phyloP scores from a whole-genome alignment of 1,140 invertebrate species.

The Lepidurus arcticus region DNA sequence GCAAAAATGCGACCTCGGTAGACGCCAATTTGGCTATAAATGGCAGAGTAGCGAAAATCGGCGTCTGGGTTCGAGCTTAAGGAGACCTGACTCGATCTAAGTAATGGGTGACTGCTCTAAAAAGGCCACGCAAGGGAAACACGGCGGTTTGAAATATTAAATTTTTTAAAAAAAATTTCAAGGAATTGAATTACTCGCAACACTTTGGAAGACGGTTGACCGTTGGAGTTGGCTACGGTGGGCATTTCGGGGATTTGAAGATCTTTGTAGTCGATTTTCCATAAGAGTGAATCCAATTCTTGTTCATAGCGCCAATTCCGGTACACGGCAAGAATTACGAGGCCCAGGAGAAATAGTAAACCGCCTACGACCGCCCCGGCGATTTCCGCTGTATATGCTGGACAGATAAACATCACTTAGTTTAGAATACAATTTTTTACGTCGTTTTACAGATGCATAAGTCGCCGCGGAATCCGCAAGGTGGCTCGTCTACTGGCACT shows the following conservation, averaged over 20 bases:
- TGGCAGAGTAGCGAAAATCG: constrained; percentile 75
- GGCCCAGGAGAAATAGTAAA: constrained; percentile 59
- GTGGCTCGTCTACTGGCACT: constrained; percentile 86
- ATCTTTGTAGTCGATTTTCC: constrained; percentile 92
- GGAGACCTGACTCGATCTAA: constrained; percentile 77
- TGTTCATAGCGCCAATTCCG: constrained; percentile 93
- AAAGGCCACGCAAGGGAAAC: constrained; percentile 7
- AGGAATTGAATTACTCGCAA: not conserved
- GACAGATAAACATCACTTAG: constrained; percentile 37
- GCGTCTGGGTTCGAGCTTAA: constrained; percentile 76
- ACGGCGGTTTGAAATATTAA: not conserved
- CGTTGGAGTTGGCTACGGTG: not conserved
- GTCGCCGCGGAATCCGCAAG: constrained; percentile 84
- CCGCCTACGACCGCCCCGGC: constrained; percentile 69
- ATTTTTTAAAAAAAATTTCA: not conserved
- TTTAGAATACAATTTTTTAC: constrained; percentile 48
- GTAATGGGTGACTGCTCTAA: constrained; percentile 50
- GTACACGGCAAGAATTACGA: constrained; percentile 65
- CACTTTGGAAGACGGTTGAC: constrained; percentile 25
- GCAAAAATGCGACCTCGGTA: constrained; percentile 82
- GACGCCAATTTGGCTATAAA: constrained; percentile 81
- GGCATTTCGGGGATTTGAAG: constrained; percentile 50
- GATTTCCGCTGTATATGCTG: constrained; percentile 76
- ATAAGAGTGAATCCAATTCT: constrained; percentile 84
- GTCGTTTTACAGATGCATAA: constrained; percentile 68